Percentiles rank a stretch among this genome's conserved stretches.
phyloP scores from a whole-genome alignment of 1,140 invertebrate species.

The Linepithema humile region DNA sequence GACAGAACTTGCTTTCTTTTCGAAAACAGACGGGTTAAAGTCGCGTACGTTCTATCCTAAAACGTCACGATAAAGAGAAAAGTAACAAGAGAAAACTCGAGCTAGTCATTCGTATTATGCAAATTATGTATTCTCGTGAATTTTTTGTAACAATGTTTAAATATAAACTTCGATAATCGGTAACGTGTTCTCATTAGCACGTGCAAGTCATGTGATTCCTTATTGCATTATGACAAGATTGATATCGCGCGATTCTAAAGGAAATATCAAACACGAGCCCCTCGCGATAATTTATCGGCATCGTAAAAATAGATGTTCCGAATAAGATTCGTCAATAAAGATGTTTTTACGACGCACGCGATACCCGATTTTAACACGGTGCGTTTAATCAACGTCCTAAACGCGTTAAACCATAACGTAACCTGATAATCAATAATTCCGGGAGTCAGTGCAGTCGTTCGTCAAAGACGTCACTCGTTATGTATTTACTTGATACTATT shows the following conservation, averaged over 20 bases:
- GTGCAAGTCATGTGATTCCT: background rate
- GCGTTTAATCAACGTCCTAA: constrained; percentile 31
- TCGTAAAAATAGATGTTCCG: constrained; percentile 54
- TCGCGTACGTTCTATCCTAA: background rate
- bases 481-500: constrained; percentile 17
- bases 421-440: constrained; percentile 33
- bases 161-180: constrained; percentile 12
- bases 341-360: constrained; percentile 30
- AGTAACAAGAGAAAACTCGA: background rate
- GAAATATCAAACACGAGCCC: constrained; percentile 34
- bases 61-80: background rate
- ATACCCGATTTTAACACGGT: constrained; percentile 3
- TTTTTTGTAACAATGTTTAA: background rate
- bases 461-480: constrained; percentile 23
- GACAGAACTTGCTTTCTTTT: background rate
- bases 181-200: background rate
- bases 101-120: background rate
- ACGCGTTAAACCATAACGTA: constrained; percentile 24
- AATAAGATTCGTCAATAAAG: constrained; percentile 61
- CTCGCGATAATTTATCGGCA: constrained; percentile 3
- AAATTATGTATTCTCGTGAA: too few relatives aligned
- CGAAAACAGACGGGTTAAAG: constrained; percentile 39
- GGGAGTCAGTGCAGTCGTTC: background rate
- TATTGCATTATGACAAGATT: background rate
- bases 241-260: constrained; percentile 37